Conservation (phyloP, 1,140 invertebrate species). For the Babylonia areolata region DNA sequence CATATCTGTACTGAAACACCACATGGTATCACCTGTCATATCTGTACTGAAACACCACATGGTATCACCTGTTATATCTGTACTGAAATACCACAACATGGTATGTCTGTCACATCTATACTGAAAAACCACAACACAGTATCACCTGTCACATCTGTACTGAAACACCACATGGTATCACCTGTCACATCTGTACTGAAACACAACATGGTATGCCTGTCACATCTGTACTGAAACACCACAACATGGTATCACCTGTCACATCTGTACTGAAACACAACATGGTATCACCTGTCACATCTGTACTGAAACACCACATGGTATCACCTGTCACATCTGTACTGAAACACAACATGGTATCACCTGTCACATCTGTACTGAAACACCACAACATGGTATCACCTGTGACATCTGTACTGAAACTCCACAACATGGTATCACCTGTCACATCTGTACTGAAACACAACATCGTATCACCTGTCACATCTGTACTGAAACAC, state of each 20-base stretch:
- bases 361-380: not conserved
- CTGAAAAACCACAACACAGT: no score
- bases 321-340: not conserved
- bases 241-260: no score
- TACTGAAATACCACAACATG: not conserved
- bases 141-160: no score
- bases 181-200: no score
- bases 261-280: not conserved
- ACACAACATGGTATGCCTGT: constrained; percentile 18
- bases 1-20: not conserved
- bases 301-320: no score
- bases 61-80: not conserved
- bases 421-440: no score
- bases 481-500: not conserved
- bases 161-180: no score
- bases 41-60: not conserved
- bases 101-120: no score
- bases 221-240: no score
- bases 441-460: constrained; percentile 2
- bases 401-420: not conserved
- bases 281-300: no score
- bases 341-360: no score
- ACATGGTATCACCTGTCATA: not conserved
- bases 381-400: not conserved
- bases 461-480: not conserved